Conservation (phyloP, 2,888 invertebrate species). For the Drosophila borborema region DNA sequence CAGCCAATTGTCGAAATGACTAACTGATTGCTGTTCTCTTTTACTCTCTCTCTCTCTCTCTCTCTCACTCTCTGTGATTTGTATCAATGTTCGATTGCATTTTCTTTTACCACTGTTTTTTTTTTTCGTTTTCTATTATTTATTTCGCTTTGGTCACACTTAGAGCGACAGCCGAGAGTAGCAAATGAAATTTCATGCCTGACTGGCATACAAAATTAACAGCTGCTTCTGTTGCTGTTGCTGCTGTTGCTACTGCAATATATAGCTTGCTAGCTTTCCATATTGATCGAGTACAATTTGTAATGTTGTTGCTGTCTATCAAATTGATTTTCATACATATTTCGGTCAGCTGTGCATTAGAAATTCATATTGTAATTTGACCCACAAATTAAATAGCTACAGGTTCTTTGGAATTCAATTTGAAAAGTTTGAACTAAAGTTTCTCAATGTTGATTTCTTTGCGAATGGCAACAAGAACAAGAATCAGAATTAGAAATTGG, state of each 20-base stretch:
- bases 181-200: constrained; percentile 63
- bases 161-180: constrained; percentile 30
- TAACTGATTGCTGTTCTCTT: constrained; percentile 39
- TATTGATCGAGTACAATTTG: constrained; percentile 25
- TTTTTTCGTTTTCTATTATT: constrained; percentile 17
- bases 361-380: constrained; percentile 33
- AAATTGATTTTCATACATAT: constrained; percentile 52
- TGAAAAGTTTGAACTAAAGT: background rate
- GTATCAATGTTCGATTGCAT: constrained; percentile 45
- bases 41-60: constrained; percentile 5
- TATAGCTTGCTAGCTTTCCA: constrained; percentile 28
- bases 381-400: constrained; percentile 15
- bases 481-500: background rate
- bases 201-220: constrained; percentile 65
- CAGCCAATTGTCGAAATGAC: constrained; percentile 31
- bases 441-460: background rate
- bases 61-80: constrained; percentile 5
- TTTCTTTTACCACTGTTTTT: constrained; percentile 18
- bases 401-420: constrained; percentile 3
- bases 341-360: constrained; percentile 52
- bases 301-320: constrained; percentile 13
- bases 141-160: constrained; percentile 48
- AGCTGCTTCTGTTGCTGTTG: constrained; percentile 10
- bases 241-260: background rate
- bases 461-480: background rate